These are phyloP conservation scores for Athalia circularis DNA, from an alignment of 2,888 invertebrate genomes.

Conservation along the genomic window DNA sequence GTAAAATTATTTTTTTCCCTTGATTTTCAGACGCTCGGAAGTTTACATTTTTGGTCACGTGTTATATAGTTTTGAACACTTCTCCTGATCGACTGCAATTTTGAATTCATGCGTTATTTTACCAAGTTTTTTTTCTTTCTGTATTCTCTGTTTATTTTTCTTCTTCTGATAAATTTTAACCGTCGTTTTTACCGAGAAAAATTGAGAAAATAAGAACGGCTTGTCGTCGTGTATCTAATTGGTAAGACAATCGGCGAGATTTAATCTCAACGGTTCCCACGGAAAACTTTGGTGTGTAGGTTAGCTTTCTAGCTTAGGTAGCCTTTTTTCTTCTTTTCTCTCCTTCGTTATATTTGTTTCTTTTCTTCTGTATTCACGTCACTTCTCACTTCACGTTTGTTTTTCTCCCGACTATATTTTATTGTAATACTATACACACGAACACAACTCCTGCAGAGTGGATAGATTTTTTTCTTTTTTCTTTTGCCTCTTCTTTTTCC, in stretches of 20 bases:
- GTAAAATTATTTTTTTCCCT: neutral
- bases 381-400: too few relatives aligned
- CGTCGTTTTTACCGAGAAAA: neutral
- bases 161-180: neutral
- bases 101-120: neutral
- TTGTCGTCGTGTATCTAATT: slow-evolving; percentile 24
- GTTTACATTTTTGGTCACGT: neutral
- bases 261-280: slow-evolving; percentile 49
- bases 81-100: neutral
- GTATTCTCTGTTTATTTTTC: neutral
- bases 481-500: too few relatives aligned
- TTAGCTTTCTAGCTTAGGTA: neutral
- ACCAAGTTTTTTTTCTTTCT: neutral
- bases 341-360: too few relatives aligned
- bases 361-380: slow-evolving; percentile 17
- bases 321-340: too few relatives aligned
- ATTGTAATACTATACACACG: too few relatives aligned
- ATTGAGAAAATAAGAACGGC: neutral
- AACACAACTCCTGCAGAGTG: too few relatives aligned
- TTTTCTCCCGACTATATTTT: too few relatives aligned
- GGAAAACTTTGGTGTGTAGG: slow-evolving; percentile 31
- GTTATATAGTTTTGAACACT: neutral
- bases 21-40: neutral
- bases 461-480: too few relatives aligned
- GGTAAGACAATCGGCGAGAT: slow-evolving; percentile 44